Base-by-base conservation (phyloP, 1,140 invertebrate species). In the Ditylenchus dipsaci region DNA sequence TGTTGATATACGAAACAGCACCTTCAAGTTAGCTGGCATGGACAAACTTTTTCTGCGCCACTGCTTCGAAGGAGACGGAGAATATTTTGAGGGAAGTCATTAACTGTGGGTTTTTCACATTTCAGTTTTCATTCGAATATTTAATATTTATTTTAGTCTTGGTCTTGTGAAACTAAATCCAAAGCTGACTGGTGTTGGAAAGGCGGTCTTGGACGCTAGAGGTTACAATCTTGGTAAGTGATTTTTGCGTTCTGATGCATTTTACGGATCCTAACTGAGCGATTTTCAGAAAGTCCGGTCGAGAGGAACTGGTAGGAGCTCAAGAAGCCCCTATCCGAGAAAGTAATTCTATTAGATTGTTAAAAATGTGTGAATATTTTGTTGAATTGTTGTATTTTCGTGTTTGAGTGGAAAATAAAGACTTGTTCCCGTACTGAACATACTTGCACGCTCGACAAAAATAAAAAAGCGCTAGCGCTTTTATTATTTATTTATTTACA, bases 251-350 rank as follows among this genome's bases (percentile, higher is more conserved):
- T 38, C 11, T 38, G 11, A 11, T n/a, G n/a, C n/a, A n/a, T n/a
- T n/a, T n/a, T n/a, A n/a, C n/a, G n/a, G n/a, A n/a, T n/a, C n/a
- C n/a, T n/a, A n/a, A n/a, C 33, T 11, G 11, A 38, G 33, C 33
- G 33, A 11, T 38, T 38, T 38, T 38, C 11, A 38, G 78, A 80
- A 56, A 70, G 68, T 43, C 77, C 78, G 7, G 58, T 83, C 15
- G 78, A 83, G 63, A 58, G 72, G 26, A 80, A 80, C 69, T 80
- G 78, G 78, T 80, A 73, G 63, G 21, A 58, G 1, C 9, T 19
- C 19, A 23, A 8, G 43, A 3, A 43, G 33, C 33, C 11, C 21
- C 15, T 30, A 0, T 30, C 5, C 9, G 23, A 0, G 26, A 29
- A 30, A 29, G 0, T 1, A 15, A 33, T 60, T 60, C 29, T 5